Percentiles rank a stretch among this genome's conserved stretches.
phyloP scores from a whole-genome alignment of 2,797 vertebrate genomes.

The Catostomus latipinnis region DNA sequence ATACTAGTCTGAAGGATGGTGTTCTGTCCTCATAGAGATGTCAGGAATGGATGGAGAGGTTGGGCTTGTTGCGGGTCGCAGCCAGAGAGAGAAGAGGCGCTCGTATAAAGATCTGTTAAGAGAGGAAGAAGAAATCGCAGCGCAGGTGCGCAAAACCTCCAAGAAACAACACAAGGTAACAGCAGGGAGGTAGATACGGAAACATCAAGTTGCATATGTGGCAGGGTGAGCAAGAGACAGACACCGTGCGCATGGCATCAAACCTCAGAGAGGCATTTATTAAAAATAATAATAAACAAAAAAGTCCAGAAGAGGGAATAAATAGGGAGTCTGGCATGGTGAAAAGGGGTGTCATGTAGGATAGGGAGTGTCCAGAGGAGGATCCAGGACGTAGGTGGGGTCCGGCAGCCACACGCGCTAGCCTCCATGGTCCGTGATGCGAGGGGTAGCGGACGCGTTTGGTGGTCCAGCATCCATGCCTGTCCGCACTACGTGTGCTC shows the following conservation, averaged over 20 bases:
- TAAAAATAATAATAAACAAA: neutral
- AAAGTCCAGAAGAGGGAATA: too few species aligned
- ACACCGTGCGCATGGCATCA: too few species aligned
- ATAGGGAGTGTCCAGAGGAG: too few species aligned
- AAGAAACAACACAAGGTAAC: conserved; percentile 84
- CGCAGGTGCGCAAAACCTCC: conserved; percentile 90
- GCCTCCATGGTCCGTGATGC: too few species aligned
- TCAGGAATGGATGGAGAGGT: conserved; percentile 84
- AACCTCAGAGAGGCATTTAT: neutral
- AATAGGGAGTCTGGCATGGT: too few species aligned
- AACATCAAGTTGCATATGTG: conserved; percentile 35
- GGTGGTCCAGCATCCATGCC: too few species aligned
- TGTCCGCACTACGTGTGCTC: too few species aligned
- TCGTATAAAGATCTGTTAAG: conserved; percentile 93
- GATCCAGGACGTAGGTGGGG: too few species aligned
- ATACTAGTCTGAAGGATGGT: neutral
- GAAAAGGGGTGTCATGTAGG: too few species aligned
- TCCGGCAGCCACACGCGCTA: too few species aligned
- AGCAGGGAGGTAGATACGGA: conserved; percentile 41
- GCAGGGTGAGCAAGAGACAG: neutral
- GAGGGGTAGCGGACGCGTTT: too few species aligned
- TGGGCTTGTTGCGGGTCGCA: conserved; percentile 88
- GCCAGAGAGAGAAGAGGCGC: conserved; percentile 93
- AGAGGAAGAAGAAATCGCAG: conserved; percentile 90
- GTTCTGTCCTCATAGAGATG: conserved; percentile 39